Conservation (phyloP, 2,888 invertebrate species). For the Drosophila ochracea region DNA sequence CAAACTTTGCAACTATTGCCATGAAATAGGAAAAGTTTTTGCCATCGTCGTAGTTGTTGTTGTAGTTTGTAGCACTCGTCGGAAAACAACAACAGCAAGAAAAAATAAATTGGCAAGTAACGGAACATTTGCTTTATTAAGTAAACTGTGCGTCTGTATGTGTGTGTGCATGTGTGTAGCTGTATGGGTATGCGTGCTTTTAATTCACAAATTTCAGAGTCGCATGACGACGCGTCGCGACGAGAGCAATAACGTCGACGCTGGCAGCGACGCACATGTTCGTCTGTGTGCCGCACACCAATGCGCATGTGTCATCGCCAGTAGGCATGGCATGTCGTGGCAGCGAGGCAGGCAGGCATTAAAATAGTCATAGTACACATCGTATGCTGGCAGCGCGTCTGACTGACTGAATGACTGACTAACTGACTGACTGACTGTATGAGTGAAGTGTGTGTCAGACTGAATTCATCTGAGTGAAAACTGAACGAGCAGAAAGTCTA, state of each 20-base stretch:
- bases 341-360: not conserved
- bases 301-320: constrained; percentile 46
- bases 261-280: constrained; percentile 39
- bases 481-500: constrained; percentile 17
- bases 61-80: constrained; percentile 35
- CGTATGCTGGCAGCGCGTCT: constrained; percentile 18
- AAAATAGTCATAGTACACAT: constrained; percentile 15
- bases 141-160: constrained; percentile 22
- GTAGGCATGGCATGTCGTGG: not conserved
- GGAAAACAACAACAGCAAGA: constrained; percentile 9
- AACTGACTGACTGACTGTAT: constrained; percentile 7
- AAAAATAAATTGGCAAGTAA: constrained; percentile 21
- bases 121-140: constrained; percentile 70
- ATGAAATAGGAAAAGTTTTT: constrained; percentile 63
- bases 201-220: constrained; percentile 57
- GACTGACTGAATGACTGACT: constrained; percentile 16
- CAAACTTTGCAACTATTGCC: constrained; percentile 62
- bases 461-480: not conserved
- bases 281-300: constrained; percentile 2
- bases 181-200: constrained; percentile 34
- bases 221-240: constrained; percentile 32
- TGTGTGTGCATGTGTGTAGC: not conserved
- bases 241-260: constrained; percentile 34
- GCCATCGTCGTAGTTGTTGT: constrained; percentile 19
- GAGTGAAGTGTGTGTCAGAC: constrained; percentile 5